Conservation (phyloP, 2,113 vertebrate genomes). For the Chlorocebus sabaeus region DNA sequence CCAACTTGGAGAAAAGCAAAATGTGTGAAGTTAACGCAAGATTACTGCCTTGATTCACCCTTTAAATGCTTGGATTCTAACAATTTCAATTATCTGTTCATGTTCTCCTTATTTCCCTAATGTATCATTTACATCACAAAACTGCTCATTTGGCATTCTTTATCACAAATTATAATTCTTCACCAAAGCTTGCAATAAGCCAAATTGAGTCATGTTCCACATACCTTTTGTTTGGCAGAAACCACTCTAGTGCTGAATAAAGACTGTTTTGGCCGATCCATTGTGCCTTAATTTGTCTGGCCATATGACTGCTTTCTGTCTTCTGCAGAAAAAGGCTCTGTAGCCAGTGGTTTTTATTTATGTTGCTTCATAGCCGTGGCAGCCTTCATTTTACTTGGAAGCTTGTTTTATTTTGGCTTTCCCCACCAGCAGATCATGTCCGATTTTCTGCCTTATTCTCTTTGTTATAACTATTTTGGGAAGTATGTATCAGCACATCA, state of each 20-base stretch:
- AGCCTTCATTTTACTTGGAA: constrained; percentile 70
- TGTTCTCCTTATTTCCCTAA: constrained; percentile 31
- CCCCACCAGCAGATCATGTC: constrained; percentile 71
- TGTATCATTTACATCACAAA: constrained; percentile 53
- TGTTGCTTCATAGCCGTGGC: constrained; percentile 65
- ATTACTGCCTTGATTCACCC: neutral
- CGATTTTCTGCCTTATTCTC: constrained; percentile 71
- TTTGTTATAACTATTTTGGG: constrained; percentile 71
- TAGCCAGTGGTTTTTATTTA: constrained; percentile 72
- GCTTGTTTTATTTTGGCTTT: constrained; percentile 75
- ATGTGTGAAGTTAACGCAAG: neutral
- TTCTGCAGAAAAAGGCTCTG: constrained; percentile 73
- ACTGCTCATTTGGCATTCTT: constrained; percentile 63
- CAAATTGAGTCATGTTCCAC: constrained; percentile 41
- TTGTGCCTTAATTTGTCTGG: constrained; percentile 33
- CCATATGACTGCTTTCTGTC: constrained; percentile 51
- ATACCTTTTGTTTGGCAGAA: constrained; percentile 66
- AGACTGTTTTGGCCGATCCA: constrained; percentile 50
- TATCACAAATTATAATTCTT: constrained; percentile 65
- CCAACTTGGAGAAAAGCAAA: neutral
- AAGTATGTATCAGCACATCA: constrained; percentile 45
- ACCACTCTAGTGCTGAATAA: constrained; percentile 26
- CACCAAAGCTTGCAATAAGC: constrained; percentile 49
- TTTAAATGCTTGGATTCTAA: constrained; percentile 23
- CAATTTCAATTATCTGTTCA: neutral